Evolutionary conservation across 2,797 vertebrate species (phyloP), one percentile per base, ranked within the genome.

Genomic region (Sebastiscus tertius): DNA sequence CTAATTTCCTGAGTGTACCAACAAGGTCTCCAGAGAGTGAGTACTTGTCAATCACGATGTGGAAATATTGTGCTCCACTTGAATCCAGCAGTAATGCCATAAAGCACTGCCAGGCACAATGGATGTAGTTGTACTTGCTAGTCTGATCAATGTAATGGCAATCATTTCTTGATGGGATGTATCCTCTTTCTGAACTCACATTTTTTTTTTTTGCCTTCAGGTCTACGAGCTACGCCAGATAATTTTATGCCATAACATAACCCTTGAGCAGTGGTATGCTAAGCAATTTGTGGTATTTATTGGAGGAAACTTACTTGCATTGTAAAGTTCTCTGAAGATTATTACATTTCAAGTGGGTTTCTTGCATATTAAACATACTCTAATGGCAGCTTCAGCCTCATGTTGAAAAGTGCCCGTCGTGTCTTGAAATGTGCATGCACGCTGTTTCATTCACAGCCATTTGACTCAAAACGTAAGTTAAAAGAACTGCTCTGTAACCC

Each of bases 1-100:
- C 87, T 89, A 90, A 94, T 92, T 93, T 92, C 85, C 87, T 81
- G 88, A 83, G 84, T 87, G 77, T 86, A 86, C 79, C 79, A 81
- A 75, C 71, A 85, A 85, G 83, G 86, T 83, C 84, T 79, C 73
- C 24, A 42, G 75, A 58, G 81, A 89, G 82, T 74, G 79, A 86
- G 65, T 66, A 61, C 82, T 89, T 93, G 86, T 89, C 87, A 92
- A 27, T 92, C 89, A 88, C 72, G 63, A 46, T 59, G 58, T 65
- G 24, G 52, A 87, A 81, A 86, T 81, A 64, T 58, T 59, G 59
- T 72, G 74, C 80, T 68, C 65, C 34, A 55, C 61, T 59, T 16
- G 58, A 78, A 69, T 82, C 60, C 29, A 33, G 75, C 67, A 66
- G 55, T 74, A 67, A 80, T 56, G 54, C 16, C 16, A n/a, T 77